These are phyloP conservation scores for Synchiropus splendidus DNA, from an alignment of 2,113 vertebrate genomes.

Conservation along the genomic window DNA sequence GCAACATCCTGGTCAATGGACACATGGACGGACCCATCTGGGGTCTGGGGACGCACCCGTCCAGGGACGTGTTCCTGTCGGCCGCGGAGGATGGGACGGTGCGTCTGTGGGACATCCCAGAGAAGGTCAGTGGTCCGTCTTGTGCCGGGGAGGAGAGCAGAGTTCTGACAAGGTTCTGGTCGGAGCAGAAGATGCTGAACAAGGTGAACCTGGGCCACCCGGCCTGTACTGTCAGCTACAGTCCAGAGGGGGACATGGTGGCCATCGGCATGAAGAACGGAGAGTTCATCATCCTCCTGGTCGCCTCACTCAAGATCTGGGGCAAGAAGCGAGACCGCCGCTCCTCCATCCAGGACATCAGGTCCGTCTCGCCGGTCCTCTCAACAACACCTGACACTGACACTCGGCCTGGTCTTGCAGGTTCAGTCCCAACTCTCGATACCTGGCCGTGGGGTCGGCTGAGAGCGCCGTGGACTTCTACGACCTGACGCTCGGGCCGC, in stretches of 20 bases:
- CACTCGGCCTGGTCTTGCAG: slow-evolving; percentile 41
- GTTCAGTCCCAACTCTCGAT: slow-evolving; percentile 89
- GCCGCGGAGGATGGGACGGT: slow-evolving; percentile 94
- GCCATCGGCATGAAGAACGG: slow-evolving; percentile 97
- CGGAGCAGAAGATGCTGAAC: slow-evolving; percentile 91
- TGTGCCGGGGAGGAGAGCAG: no score
- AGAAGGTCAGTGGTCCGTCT: slow-evolving; percentile 72
- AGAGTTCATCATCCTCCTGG: slow-evolving; percentile 93
- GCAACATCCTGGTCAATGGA: slow-evolving; percentile 87
- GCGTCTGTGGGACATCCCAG: slow-evolving; percentile 90
- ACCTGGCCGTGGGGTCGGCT: slow-evolving; percentile 86
- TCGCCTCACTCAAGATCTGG: slow-evolving; percentile 93
- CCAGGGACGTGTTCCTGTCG: slow-evolving; percentile 87
- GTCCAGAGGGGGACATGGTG: slow-evolving; percentile 94
- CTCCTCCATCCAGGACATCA: slow-evolving; percentile 89
- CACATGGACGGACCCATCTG: slow-evolving; percentile 93
- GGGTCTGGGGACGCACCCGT: slow-evolving; percentile 86
- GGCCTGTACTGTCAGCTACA: slow-evolving; percentile 85
- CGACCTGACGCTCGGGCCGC: slow-evolving; percentile 84
- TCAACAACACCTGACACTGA: not conserved
- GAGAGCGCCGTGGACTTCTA: slow-evolving; percentile 97
- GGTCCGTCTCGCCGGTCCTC: slow-evolving; percentile 53
- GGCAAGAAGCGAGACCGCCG: slow-evolving; percentile 92
- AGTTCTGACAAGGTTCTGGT: not conserved
- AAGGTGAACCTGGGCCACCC: slow-evolving; percentile 92